Conservation (phyloP, 1,140 invertebrate species). For the Cylas formicarius region DNA sequence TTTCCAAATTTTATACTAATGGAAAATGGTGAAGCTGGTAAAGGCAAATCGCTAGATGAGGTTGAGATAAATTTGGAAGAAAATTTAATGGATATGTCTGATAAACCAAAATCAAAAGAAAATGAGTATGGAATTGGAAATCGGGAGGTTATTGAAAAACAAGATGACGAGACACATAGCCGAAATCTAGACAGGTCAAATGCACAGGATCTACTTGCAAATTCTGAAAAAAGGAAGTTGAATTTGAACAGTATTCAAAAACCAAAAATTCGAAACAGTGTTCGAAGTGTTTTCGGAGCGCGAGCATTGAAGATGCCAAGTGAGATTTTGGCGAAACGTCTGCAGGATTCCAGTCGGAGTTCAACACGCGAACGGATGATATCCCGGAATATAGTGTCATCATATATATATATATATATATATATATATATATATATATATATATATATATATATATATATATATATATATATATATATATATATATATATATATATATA, state of each 20-base stretch:
- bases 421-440: slow-evolving; percentile 12
- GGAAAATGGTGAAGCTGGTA: slow-evolving; percentile 32
- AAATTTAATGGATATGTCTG: too few relatives aligned
- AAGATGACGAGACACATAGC: background rate
- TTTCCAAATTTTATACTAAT: slow-evolving; percentile 28
- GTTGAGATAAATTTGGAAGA: too few relatives aligned
- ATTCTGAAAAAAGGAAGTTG: slow-evolving; percentile 26
- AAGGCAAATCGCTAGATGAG: slow-evolving; percentile 34
- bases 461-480: slow-evolving; percentile 9
- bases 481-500: slow-evolving; percentile 7
- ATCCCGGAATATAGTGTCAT: background rate
- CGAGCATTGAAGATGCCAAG: too few relatives aligned
- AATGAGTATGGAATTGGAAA: too few relatives aligned
- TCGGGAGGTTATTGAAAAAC: too few relatives aligned
- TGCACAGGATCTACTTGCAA: background rate
- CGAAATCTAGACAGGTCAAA: slow-evolving; percentile 1
- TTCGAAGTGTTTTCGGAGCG: too few relatives aligned
- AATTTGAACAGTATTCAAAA: too few relatives aligned
- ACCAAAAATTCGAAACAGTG: too few relatives aligned
- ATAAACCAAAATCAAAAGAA: too few relatives aligned
- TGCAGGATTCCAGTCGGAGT: too few relatives aligned
- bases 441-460: slow-evolving; percentile 12
- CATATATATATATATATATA: slow-evolving; percentile 11
- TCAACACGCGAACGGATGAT: slow-evolving; percentile 19
- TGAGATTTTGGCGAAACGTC: too few relatives aligned